These are phyloP conservation scores for Phymastichus coffea DNA, from an alignment of 1,140 invertebrate species.

Conservation along the genomic window DNA sequence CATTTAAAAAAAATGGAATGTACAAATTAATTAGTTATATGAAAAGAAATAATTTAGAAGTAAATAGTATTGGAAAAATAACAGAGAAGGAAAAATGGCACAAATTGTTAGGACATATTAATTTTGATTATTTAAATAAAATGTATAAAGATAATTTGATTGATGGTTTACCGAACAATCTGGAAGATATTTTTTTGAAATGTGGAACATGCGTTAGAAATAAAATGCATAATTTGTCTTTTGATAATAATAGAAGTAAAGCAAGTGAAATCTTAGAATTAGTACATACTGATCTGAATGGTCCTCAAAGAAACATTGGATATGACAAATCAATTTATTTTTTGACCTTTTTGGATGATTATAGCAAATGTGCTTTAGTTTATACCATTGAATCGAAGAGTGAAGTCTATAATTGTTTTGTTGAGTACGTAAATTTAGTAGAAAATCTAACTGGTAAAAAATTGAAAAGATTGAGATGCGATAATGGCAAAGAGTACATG, in stretches of 20 bases:
- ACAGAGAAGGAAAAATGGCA: not conserved
- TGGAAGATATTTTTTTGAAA: not conserved
- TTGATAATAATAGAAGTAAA: not conserved
- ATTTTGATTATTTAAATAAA: too few species aligned
- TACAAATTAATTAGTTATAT: not conserved
- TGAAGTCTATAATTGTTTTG: too few species aligned
- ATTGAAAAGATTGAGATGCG: too few species aligned
- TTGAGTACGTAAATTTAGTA: not conserved
- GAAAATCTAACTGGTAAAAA: too few species aligned
- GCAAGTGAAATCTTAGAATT: too few species aligned
- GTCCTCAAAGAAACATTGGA: not conserved
- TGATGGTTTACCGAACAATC: not conserved
- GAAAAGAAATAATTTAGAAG: not conserved
- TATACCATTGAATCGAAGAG: not conserved
- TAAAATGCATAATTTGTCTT: too few species aligned
- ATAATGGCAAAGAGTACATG: slow-evolving; percentile 48
- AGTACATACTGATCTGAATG: slow-evolving; percentile 2
- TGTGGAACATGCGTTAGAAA: not conserved
- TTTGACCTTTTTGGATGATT: not conserved
- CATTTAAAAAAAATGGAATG: not conserved
- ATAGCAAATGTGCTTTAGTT: not conserved
- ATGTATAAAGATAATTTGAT: not conserved
- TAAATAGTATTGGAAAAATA: not conserved
- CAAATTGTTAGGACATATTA: not conserved
- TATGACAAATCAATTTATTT: not conserved